Evolutionary conservation across 64 coral and sea anemone species (phyloP), one percentile per base, ranked within the genome.

Genomic region (Stichodactyla helianthus): DNA sequence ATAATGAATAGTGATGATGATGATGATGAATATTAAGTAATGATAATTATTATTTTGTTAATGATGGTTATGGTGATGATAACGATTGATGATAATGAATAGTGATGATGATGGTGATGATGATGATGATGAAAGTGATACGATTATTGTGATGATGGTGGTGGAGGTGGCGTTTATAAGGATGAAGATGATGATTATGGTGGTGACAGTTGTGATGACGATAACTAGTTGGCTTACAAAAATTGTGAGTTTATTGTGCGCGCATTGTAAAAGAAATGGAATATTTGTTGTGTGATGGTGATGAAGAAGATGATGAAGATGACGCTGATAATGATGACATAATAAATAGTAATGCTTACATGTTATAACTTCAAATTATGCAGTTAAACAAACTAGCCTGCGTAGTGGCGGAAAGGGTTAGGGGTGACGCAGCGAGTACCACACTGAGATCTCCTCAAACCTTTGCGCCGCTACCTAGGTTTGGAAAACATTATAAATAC

Each of bases 231-330:
- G 14, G 4, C 14, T 58, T 58, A 5, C 14, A 15, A 58, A 58
- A 58, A 58, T 58, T 11, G 6, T 58, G 55, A 58, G 14, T 58
- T 58, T 58, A 58, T 58, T 58, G 55, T 58, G 8, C 55, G 14
- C 14, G 55, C 14, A 58, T 15, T 11, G 55, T 58, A 58, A 58
- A 58, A 1, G 55, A 11, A 15, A 11, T 58, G 55, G 55, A 50
- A 77, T 77, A n/a, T n/a, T 52, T 57, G 82, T 52, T 84, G 10
- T 28, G 20, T 59, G 20, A 84, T 59, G 55, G 58, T 84, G 17
- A 59, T 84, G 82, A 84, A 59, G 82, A 59, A 52, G 20, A 84
- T 84, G 82, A 44, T 84, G 61, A 64, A 3, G 61, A 64, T 64
- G 61, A 64, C 20, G 20, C 6, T 71, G 68, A 71, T 71, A 77